A percentile compares a stretch with the other conserved stretches of the same genome.
phyloP scores from a whole-genome alignment of 2,113 vertebrate genomes.

The Thomomys bottae region DNA sequence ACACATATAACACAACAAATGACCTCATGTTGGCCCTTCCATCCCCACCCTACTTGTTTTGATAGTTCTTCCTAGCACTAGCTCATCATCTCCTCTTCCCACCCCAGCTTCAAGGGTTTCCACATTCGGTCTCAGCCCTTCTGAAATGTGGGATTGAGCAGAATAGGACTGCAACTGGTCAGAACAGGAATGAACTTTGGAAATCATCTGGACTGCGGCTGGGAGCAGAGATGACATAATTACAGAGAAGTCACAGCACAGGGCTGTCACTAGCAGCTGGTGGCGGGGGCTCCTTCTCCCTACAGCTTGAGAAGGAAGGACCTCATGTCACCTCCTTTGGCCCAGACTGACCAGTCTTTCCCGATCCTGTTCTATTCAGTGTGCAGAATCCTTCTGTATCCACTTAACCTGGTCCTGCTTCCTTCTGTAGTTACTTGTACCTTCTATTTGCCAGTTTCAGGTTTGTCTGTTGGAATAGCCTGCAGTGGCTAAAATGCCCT shows the following conservation, averaged over 20 bases:
- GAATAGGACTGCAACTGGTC: neutral
- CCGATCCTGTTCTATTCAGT: neutral
- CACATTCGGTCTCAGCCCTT: neutral
- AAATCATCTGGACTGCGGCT: neutral
- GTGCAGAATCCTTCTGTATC: neutral
- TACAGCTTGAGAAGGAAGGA: neutral
- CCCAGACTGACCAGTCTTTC: neutral
- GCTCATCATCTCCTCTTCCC: neutral
- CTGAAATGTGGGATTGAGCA: neutral
- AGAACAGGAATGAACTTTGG: neutral
- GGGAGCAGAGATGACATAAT: neutral
- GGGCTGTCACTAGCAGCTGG: neutral
- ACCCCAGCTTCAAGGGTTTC: neutral
- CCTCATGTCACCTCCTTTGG: too few species aligned
- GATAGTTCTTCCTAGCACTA: neutral
- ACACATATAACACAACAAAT: neutral
- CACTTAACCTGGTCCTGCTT: neutral
- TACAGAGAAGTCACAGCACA: neutral
- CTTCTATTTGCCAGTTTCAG: neutral
- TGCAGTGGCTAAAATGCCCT: neutral
- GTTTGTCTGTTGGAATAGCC: constrained; percentile 11
- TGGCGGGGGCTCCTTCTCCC: neutral
- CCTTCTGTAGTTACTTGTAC: neutral
- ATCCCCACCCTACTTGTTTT: fast-evolving
- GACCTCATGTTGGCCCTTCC: fast-evolving